phyloP scores from a whole-genome alignment of 2,113 vertebrate genomes.

The Mixornis gularis region DNA sequence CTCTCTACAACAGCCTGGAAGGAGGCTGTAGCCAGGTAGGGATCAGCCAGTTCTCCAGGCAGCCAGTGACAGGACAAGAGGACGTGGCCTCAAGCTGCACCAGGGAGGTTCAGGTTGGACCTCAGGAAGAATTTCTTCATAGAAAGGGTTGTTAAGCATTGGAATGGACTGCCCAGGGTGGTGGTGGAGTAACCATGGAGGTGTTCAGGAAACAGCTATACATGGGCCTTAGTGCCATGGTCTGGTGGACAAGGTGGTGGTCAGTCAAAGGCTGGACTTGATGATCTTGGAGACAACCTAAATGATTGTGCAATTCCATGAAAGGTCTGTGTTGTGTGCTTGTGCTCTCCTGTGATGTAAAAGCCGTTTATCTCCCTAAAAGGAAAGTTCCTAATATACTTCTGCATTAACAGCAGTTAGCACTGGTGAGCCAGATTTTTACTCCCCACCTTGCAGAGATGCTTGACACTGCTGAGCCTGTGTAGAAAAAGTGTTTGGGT shows the following conservation, averaged over 20 bases:
- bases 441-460: not conserved
- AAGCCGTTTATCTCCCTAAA: not conserved
- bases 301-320: not conserved
- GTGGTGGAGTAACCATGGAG: too few relatives aligned
- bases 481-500: not conserved
- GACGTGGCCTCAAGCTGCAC: rapidly evolving
- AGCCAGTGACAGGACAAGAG: not conserved
- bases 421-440: not conserved
- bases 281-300: not conserved
- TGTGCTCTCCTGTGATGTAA: not conserved
- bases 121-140: not conserved
- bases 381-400: not conserved
- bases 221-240: not conserved
- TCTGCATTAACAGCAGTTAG: not conserved
- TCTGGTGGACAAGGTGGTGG: not conserved
- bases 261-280: not conserved
- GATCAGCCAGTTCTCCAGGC: not conserved
- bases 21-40: not conserved
- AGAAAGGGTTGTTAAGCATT: not conserved
- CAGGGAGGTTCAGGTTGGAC: not conserved
- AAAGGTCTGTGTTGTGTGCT: not conserved
- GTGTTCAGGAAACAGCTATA: not conserved
- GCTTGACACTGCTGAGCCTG: not conserved
- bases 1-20: not conserved
- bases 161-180: not conserved